Evolutionary conservation across 2,797 vertebrate species (phyloP).

Genomic region (Chiroxiphia lanceolata): DNA sequence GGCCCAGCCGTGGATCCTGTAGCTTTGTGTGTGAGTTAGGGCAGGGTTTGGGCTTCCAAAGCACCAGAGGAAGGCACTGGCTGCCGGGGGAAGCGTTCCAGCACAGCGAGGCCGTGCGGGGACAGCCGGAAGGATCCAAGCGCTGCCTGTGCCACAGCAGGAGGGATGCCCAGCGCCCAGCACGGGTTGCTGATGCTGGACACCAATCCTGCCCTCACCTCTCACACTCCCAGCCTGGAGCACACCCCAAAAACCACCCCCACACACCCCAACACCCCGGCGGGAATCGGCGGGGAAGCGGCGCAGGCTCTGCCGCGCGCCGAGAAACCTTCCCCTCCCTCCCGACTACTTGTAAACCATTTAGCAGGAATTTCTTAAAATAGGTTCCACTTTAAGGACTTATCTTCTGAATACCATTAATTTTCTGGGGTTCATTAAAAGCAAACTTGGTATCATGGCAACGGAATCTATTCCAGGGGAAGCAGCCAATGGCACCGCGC

Average conservation of each 20-base stretch:
- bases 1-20: fast-evolving
- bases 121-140: background rate
- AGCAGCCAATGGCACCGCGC: conserved; percentile 44
- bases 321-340: background rate
- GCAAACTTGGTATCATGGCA: conserved; percentile 72
- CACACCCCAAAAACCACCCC: background rate
- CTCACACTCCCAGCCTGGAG: fast-evolving
- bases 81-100: background rate
- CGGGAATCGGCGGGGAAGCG: background rate
- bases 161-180: background rate
- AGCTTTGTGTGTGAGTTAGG: fast-evolving
- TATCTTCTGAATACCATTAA: conserved; percentile 68
- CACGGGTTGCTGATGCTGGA: fast-evolving
- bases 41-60: background rate
- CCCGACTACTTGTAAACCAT: conserved; percentile 22
- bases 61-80: background rate
- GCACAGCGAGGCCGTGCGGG: background rate
- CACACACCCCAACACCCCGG: fast-evolving
- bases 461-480: conserved; percentile 56
- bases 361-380: conserved; percentile 63
- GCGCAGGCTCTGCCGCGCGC: background rate
- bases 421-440: conserved; percentile 73
- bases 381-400: conserved; percentile 61
- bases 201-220: fast-evolving
- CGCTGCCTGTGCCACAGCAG: fast-evolving